These are phyloP conservation scores for Pollenia griseotomentosa DNA, from an alignment of 2,888 invertebrate species.

Conservation along the genomic window DNA sequence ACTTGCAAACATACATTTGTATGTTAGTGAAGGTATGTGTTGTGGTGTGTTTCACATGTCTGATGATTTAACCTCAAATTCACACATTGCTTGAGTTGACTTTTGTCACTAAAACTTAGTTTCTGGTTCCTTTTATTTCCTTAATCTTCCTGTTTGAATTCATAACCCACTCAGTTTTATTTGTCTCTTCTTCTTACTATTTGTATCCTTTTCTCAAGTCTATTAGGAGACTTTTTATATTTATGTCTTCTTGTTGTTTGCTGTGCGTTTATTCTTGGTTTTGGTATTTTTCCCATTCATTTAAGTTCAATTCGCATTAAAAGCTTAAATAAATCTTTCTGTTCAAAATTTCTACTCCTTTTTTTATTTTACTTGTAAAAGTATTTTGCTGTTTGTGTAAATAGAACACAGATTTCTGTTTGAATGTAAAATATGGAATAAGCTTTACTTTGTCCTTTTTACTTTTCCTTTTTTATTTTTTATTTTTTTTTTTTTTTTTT, in stretches of 20 bases:
- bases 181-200: neutral
- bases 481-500: neutral
- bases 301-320: constrained; percentile 63
- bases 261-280: constrained; percentile 21
- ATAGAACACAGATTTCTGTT: neutral
- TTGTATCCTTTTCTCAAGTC: constrained; percentile 5
- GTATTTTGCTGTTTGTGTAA: neutral
- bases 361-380: neutral
- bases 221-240: constrained; percentile 5
- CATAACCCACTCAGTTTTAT: neutral
- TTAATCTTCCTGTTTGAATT: constrained; percentile 2
- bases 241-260: constrained; percentile 14
- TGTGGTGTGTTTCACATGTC: constrained; percentile 76
- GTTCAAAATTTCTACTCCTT: neutral
- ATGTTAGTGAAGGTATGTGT: neutral
- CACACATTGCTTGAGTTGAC: constrained; percentile 75
- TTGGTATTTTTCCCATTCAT: constrained; percentile 54
- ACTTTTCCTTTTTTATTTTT: neutral
- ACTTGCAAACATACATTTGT: neutral
- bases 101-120: constrained; percentile 74
- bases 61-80: constrained; percentile 75
- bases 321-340: constrained; percentile 67
- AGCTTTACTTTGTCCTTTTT: neutral
- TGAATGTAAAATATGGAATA: neutral
- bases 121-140: constrained; percentile 8